phyloP scores from a whole-genome alignment of 2,113 vertebrate genomes.

The Agapornis roseicollis region DNA sequence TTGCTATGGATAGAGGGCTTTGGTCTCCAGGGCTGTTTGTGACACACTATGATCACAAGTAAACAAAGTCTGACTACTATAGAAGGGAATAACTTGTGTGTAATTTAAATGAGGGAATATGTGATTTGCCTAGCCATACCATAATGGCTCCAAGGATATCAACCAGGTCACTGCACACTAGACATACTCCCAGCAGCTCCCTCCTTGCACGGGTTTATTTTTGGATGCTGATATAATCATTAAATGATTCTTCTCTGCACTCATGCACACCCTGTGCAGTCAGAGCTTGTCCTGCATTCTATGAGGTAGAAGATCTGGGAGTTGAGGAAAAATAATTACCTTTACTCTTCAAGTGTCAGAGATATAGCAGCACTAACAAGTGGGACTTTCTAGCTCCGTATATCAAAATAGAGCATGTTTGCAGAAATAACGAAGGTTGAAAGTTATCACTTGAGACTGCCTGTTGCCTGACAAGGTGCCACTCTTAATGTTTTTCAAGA shows the following conservation, averaged over 20 bases:
- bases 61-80: slow-evolving; percentile 24
- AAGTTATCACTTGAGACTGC: neutral
- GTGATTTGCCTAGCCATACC: slow-evolving; percentile 25
- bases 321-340: neutral
- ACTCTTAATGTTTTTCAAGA: neutral
- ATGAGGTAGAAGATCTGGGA: neutral
- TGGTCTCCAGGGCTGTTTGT: neutral
- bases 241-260: neutral
- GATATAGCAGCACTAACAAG: neutral
- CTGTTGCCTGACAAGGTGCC: neutral
- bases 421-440: neutral
- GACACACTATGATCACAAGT: neutral
- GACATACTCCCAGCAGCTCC: neutral
- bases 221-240: slow-evolving; percentile 12
- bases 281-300: neutral
- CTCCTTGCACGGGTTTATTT: slow-evolving; percentile 23
- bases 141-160: slow-evolving; percentile 34
- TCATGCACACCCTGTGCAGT: neutral
- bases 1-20: neutral
- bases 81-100: slow-evolving; percentile 38
- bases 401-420: neutral
- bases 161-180: slow-evolving; percentile 54
- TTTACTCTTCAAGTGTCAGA: neutral
- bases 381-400: neutral
- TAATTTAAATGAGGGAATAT: slow-evolving; percentile 47